Conservation (phyloP, 2,797 vertebrate genomes). For the Pelobates cultripes region DNA sequence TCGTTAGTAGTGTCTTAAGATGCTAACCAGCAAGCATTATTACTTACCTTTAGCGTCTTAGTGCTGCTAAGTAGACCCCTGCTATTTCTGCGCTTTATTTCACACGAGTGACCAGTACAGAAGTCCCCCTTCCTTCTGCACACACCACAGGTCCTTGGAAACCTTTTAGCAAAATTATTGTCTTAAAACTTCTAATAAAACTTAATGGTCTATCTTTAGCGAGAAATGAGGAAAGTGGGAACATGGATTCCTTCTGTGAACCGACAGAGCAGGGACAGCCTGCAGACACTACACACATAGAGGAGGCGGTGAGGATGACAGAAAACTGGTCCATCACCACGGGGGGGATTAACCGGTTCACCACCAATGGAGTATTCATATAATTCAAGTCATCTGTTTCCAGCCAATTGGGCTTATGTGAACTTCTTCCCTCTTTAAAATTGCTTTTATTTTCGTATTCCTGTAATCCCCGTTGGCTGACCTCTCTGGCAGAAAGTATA, state of each 20-base stretch:
- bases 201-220: conserved; percentile 53
- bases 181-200: conserved; percentile 57
- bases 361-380: not conserved
- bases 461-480: not conserved
- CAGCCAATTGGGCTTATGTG: not conserved
- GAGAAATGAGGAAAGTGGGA: conserved; percentile 46
- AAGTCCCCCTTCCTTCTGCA: conserved; percentile 9
- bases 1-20: too few species aligned
- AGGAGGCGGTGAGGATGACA: not conserved
- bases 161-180: conserved; percentile 57
- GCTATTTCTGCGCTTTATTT: not conserved
- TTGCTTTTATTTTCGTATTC: not conserved
- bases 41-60: too few species aligned
- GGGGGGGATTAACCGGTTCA: not conserved
- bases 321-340: not conserved
- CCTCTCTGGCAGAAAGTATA: not conserved
- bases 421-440: not conserved
- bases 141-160: conserved; percentile 46
- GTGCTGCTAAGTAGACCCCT: too few species aligned
- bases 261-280: conserved; percentile 31
- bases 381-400: not conserved
- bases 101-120: conserved; percentile 14
- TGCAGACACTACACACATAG: not conserved
- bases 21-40: too few species aligned
- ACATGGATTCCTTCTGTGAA: conserved; percentile 45